These are phyloP conservation scores for Typhlichthys eigenmanni DNA, from an alignment of 2,797 vertebrate species.

Conservation along the genomic window DNA sequence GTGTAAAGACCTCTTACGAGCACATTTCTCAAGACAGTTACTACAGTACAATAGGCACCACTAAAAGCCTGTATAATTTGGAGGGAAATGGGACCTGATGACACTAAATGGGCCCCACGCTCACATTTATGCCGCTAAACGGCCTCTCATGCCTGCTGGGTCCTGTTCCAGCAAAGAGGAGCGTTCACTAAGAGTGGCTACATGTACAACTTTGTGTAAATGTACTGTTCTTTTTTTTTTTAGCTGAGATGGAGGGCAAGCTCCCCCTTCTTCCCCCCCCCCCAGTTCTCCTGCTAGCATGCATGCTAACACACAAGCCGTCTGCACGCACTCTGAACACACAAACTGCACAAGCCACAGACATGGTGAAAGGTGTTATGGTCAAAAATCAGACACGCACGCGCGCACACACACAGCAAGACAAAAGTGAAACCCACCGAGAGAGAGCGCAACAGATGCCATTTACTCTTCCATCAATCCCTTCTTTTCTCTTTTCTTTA, in stretches of 20 bases:
- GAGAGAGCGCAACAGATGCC: conserved; percentile 56
- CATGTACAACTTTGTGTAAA: conserved; percentile 22
- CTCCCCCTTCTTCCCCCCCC: conserved; percentile 1
- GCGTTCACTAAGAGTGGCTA: conserved; percentile 19
- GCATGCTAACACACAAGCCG: conserved; percentile 5
- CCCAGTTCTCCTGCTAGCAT: conserved; percentile 4
- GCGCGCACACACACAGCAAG: conserved; percentile 8
- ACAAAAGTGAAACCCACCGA: conserved; percentile 29
- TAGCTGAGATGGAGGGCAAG: conserved; percentile 28
- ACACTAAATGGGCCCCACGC: conserved; percentile 46
- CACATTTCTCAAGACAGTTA: conserved; percentile 52
- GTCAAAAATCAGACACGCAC: neutral
- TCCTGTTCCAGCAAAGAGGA: conserved; percentile 24
- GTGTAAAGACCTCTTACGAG: conserved; percentile 38
- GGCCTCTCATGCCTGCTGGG: conserved; percentile 37
- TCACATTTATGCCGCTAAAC: conserved; percentile 41
- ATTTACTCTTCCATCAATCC: conserved; percentile 57
- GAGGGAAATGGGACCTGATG: conserved; percentile 53
- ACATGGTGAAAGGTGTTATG: conserved; percentile 7
- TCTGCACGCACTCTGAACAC: neutral
- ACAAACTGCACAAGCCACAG: neutral
- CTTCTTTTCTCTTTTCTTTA: conserved; percentile 56
- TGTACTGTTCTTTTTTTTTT: conserved; percentile 26
- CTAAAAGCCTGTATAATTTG: conserved; percentile 48
- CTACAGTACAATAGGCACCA: conserved; percentile 37